These are phyloP conservation scores for Thalassarche chlororhynchos DNA, from an alignment of 2,113 vertebrate species.

Conservation along the genomic window DNA sequence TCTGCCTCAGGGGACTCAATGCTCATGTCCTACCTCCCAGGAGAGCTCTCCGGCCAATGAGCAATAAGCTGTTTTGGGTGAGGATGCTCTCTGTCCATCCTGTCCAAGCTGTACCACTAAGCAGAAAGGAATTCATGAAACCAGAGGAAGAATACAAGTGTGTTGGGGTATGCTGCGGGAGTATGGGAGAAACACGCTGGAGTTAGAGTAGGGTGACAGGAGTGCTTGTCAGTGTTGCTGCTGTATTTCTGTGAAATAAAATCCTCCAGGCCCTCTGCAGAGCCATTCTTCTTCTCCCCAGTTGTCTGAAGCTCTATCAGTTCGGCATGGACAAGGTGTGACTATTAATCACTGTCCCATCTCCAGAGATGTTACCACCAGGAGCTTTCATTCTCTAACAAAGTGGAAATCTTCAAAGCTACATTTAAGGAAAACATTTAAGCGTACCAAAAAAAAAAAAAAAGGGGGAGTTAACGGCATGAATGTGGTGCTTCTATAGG, in stretches of 20 bases:
- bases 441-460: background rate
- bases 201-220: background rate
- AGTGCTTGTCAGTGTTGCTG: background rate
- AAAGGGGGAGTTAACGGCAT: background rate
- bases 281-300: background rate
- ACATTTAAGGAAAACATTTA: background rate
- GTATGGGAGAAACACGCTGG: background rate
- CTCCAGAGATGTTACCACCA: conserved; percentile 5
- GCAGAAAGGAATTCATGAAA: conserved; percentile 46
- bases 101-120: conserved; percentile 18
- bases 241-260: background rate
- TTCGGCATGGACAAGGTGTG: background rate
- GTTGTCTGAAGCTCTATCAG: background rate
- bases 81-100: conserved; percentile 25
- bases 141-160: background rate
- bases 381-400: background rate
- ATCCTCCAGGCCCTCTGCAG: background rate
- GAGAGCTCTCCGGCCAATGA: background rate
- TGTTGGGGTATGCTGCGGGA: background rate
- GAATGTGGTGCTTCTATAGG: background rate
- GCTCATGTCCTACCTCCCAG: background rate
- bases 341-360: conserved; percentile 15
- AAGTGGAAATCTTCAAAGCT: conserved; percentile 32
- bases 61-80: background rate
- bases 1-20: background rate